These are phyloP conservation scores for Amblyopsis hoosieri DNA, from an alignment of 2,797 vertebrate genomes.

Conservation along the genomic window DNA sequence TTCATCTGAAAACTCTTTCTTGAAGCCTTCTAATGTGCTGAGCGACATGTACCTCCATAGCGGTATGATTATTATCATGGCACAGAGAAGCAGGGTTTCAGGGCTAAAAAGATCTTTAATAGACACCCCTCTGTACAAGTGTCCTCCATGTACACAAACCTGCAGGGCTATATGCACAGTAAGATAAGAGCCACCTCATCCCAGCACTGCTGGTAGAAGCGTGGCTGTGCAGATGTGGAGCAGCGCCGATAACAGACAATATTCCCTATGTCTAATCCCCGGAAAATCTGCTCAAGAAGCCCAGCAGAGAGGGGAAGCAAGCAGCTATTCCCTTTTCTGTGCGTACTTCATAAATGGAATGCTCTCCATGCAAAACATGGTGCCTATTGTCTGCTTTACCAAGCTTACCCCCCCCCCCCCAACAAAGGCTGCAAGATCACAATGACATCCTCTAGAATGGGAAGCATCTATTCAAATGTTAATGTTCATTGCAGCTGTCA, in stretches of 20 bases:
- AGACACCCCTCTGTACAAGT: conserved; percentile 54
- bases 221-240: conserved; percentile 58
- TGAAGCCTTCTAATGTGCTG: conserved; percentile 1
- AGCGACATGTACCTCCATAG: conserved; percentile 24
- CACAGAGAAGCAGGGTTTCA: conserved; percentile 33
- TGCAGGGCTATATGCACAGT: conserved; percentile 54
- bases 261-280: conserved; percentile 70
- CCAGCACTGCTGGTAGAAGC: conserved; percentile 53
- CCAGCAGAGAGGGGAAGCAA: conserved; percentile 52
- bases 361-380: conserved; percentile 60
- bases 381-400: conserved; percentile 64
- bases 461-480: conserved; percentile 71
- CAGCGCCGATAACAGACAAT: conserved; percentile 59
- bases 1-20: conserved; percentile 16
- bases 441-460: conserved; percentile 51
- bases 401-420: conserved; percentile 43
- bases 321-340: conserved; percentile 58
- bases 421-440: conserved; percentile 61
- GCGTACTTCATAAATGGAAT: conserved; percentile 60
- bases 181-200: conserved; percentile 66
- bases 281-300: conserved; percentile 68
- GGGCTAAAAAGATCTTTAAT: conserved; percentile 59
- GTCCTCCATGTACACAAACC: conserved; percentile 47
- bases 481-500: conserved; percentile 64
- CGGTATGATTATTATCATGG: conserved; percentile 32